Base-by-base conservation (phyloP, 2,888 invertebrate genomes). In the Pantelozetes paolii region DNA sequence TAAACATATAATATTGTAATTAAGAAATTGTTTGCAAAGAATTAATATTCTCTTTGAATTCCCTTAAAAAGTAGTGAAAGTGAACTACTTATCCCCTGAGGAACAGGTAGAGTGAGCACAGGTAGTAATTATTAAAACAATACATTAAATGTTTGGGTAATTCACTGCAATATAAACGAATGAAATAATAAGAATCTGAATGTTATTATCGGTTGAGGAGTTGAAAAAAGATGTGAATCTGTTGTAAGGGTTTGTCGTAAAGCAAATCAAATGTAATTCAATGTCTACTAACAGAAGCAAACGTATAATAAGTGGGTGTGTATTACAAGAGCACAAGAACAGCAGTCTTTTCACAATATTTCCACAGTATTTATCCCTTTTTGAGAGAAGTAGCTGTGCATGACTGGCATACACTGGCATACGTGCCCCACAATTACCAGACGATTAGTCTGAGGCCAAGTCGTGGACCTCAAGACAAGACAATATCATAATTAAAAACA, bases 271-370 rank as follows among this genome's bases (percentile, higher is more conserved):
- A 54, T 54, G 54, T 20, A 62, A 6, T 62, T 32, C 28, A 62
- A 32, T 62, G 62, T 36, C 32, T 32, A 28, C 20, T 28, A 59
- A 32, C 62, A 62, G 62, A 36, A 62, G 62, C 62, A 62, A 32
- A 62, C 32, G 32, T 9, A 57, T 62, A 59, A 62, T 62, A 62
- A 62, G 62, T 62, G 62, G 62, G 62, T 62, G 62, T 54, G 26
- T 23, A 32, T 26, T 62, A 13, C 32, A 62, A 9, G 6, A 36
- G 1, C 54, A 26, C 54, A 2, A 23, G 20, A 23, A 54, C 23
- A 5, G 11, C 54, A 3, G 54, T 23, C 20, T 20, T 15, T 50
- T 5, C 62, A 36, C 62, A 62, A 20, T 32, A 62, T 20, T 15
- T 50, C n/a, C 62, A 36, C 62, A 62, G 36, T 32, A 62, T 62